A percentile compares a stretch with the other conserved stretches of the same genome.
Conservation (phyloP, 2,888 invertebrate species). For the Iselma pallidipennis region DNA sequence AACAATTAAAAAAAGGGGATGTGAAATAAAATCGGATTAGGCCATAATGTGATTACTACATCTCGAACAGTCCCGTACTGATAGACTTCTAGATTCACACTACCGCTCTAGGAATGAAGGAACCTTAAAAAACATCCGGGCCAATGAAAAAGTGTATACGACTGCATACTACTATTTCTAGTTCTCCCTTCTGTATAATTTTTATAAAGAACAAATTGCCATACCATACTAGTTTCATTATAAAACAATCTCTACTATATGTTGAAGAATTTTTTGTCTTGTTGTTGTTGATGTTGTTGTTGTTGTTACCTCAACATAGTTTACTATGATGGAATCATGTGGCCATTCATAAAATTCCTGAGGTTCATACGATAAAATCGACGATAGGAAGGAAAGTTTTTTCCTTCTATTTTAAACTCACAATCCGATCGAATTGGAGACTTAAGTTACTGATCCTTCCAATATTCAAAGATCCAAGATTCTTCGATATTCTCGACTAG, state of each 20-base stretch:
- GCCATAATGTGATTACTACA: slow-evolving; percentile 33
- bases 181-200: slow-evolving; percentile 36
- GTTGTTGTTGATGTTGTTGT: slow-evolving; percentile 14
- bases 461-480: too few species aligned
- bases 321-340: slow-evolving; percentile 48
- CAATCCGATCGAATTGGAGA: too few species aligned
- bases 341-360: slow-evolving; percentile 52
- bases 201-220: slow-evolving; percentile 43
- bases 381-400: too few species aligned
- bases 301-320: slow-evolving; percentile 42
- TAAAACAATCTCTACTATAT: neutral
- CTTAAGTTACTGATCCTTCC: too few species aligned
- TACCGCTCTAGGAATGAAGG: slow-evolving; percentile 47
- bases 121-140: slow-evolving; percentile 51
- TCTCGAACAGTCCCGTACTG: slow-evolving; percentile 40
- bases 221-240: slow-evolving; percentile 12
- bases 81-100: slow-evolving; percentile 46
- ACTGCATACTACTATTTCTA: slow-evolving; percentile 24
- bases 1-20: slow-evolving; percentile 29
- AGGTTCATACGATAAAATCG: too few species aligned
- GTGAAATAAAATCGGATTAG: slow-evolving; percentile 23
- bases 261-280: neutral
- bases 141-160: slow-evolving; percentile 48
- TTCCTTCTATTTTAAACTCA: too few species aligned
- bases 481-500: too few species aligned